These are phyloP conservation scores for Climacteris rufus DNA, from an alignment of 2,113 vertebrate species.

Conservation along the genomic window DNA sequence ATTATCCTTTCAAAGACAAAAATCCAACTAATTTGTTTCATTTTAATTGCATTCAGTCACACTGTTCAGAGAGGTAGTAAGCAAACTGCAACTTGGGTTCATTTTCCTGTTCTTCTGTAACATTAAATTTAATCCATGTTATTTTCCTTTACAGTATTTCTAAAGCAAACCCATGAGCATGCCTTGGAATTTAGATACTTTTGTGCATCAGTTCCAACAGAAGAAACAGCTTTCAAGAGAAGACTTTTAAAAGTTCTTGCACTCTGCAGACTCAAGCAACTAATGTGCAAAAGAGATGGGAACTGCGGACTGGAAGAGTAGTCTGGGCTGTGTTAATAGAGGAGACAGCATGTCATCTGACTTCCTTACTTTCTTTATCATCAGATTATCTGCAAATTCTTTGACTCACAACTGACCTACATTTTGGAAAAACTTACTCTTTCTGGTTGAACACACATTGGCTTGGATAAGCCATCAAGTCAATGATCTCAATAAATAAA, in stretches of 20 bases:
- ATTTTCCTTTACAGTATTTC: neutral
- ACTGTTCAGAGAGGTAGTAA: neutral
- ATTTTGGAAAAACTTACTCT: neutral
- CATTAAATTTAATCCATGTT: neutral
- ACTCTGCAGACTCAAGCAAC: neutral
- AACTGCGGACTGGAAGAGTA: neutral
- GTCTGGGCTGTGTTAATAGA: neutral
- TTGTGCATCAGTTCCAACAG: neutral
- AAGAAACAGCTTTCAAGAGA: neutral
- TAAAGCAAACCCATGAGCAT: neutral
- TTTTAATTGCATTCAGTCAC: neutral
- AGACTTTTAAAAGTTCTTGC: neutral
- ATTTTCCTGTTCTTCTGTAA: neutral
- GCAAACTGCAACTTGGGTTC: neutral
- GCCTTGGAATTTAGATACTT: neutral
- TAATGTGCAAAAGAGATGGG: neutral
- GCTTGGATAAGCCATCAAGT: neutral
- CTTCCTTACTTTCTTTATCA: neutral
- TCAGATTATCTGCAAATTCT: neutral
- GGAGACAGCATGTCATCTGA: neutral
- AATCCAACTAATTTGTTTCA: neutral
- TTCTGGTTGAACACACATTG: neutral
- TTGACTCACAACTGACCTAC: neutral
- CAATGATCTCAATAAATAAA: neutral
- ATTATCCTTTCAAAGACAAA: neutral